Evolutionary conservation across 2,888 invertebrate species (phyloP).

Genomic region (Philereme transversata): DNA sequence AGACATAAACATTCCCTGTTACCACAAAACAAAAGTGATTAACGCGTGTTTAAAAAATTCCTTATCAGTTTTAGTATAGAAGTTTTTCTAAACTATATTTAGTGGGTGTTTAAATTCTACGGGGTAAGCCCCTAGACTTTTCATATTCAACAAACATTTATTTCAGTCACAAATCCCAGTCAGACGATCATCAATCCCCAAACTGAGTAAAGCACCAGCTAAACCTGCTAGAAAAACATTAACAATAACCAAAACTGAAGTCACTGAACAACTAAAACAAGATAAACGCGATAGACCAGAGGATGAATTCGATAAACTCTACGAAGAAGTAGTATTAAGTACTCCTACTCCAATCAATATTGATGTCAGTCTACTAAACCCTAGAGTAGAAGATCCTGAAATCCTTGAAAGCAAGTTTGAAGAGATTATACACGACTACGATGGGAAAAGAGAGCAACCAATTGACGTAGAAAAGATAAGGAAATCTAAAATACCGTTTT

Average conservation of each 20-base stretch:
- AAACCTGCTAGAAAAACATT: constrained; percentile 31
- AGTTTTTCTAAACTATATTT: no score
- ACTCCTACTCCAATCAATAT: constrained; percentile 33
- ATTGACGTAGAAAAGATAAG: constrained; percentile 48
- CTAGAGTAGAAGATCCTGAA: constrained; percentile 59
- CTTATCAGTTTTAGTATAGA: no score
- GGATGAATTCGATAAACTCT: constrained; percentile 74
- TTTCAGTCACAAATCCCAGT: constrained; percentile 41
- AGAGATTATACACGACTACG: constrained; percentile 72
- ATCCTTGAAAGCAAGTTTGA: constrained; percentile 68
- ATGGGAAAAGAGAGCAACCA: constrained; percentile 53
- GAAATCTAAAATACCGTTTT: constrained; percentile 62
- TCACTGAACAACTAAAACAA: constrained; percentile 28
- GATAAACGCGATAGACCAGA: constrained; percentile 39
- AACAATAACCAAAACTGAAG: constrained; percentile 30
- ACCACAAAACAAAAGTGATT: no score
- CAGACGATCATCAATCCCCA: constrained; percentile 47
- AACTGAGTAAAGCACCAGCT: constrained; percentile 31
- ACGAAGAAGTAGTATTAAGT: constrained; percentile 58
- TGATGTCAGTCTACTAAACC: constrained; percentile 47
- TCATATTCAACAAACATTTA: not conserved
- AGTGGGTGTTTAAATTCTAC: no score
- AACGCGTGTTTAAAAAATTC: no score
- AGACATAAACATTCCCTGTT: no score
- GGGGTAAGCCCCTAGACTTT: no score